Conservation (phyloP, 2,113 vertebrate species). For the Brachyhypopomus occidentalis region DNA sequence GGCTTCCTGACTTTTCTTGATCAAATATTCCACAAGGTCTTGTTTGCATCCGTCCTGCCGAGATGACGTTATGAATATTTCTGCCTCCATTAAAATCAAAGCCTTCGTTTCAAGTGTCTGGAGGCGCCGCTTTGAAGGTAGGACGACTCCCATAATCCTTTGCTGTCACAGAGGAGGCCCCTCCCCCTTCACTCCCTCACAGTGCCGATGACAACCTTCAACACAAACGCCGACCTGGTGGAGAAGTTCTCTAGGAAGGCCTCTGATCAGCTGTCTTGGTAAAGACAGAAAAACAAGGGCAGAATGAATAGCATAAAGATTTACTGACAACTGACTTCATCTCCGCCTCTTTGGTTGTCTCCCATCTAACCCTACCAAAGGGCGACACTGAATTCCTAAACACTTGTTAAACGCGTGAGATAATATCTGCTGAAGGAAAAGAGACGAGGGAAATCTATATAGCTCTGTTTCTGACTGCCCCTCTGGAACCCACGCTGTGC, state of each 20-base stretch:
- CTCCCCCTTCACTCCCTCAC: neutral
- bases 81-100: conserved; percentile 40
- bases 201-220: neutral
- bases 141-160: conserved; percentile 31
- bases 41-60: conserved; percentile 13
- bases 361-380: too few species aligned
- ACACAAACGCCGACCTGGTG: conserved; percentile 14
- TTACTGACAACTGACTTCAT: too few species aligned
- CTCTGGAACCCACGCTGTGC: neutral
- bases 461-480: neutral
- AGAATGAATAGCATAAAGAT: too few species aligned
- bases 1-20: neutral
- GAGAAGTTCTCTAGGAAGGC: neutral
- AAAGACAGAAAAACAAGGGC: too few species aligned
- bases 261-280: neutral
- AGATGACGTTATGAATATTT: conserved; percentile 36
- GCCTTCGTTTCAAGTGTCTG: conserved; percentile 29
- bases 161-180: too few species aligned
- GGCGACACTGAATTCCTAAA: too few species aligned
- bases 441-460: neutral
- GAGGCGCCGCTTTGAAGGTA: conserved; percentile 39
- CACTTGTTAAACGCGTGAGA: too few species aligned
- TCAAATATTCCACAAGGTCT: conserved; percentile 8
- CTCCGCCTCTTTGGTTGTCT: too few species aligned
- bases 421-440: too few species aligned